Conservation (phyloP, 2,888 invertebrate species). For the Ashinkailepas kermadecensis region DNA sequence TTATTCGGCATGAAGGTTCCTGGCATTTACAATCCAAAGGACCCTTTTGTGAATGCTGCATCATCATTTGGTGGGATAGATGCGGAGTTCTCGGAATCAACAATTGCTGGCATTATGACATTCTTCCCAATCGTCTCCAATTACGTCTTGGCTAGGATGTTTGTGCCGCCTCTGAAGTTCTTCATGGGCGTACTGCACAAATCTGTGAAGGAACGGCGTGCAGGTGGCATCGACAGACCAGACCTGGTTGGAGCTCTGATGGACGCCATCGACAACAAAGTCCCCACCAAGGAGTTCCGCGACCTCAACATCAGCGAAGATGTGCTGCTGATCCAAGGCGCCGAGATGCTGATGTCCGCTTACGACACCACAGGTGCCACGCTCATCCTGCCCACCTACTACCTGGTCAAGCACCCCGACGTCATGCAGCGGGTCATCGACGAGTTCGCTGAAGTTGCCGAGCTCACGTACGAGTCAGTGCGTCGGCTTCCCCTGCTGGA, state of each 20-base stretch:
- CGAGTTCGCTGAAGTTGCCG: neutral
- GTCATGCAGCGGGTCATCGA: neutral
- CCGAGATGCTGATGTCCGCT: neutral
- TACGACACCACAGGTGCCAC: neutral
- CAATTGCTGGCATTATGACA: neutral
- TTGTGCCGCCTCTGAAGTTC: neutral
- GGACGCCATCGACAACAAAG: constrained; percentile 3
- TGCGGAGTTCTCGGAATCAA: neutral
- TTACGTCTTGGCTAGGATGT: too few species aligned
- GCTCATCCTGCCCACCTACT: neutral
- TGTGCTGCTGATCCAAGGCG: neutral
- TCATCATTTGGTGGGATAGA: neutral
- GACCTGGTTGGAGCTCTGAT: neutral
- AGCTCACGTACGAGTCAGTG: neutral
- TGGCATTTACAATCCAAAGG: neutral
- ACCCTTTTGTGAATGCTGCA: neutral
- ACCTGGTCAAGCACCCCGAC: neutral
- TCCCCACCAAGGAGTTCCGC: neutral
- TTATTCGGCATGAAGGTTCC: neutral
- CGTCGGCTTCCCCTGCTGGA: neutral
- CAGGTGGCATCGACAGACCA: neutral
- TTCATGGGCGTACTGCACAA: neutral
- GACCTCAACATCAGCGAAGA: neutral
- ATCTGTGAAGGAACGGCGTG: neutral
- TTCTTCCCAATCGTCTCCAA: neutral